phyloP scores from a whole-genome alignment of 2,888 invertebrate species.

The Nysson spinosus region DNA sequence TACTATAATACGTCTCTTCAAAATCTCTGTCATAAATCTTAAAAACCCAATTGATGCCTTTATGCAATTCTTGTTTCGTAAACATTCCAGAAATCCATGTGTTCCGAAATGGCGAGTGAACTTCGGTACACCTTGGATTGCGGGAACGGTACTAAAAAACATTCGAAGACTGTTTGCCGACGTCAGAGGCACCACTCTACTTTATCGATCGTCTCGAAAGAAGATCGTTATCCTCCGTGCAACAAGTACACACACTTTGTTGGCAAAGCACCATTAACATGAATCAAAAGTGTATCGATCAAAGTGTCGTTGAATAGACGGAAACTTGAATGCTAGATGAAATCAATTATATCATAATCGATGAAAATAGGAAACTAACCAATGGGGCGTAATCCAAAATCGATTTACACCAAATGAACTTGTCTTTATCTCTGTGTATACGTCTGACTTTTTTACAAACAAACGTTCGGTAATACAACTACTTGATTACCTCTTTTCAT shows the following conservation, averaged over 20 bases:
- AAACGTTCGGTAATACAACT: slow-evolving; percentile 17
- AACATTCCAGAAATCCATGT: slow-evolving; percentile 82
- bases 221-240: slow-evolving; percentile 57
- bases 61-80: slow-evolving; percentile 23
- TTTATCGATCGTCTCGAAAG: slow-evolving; percentile 65
- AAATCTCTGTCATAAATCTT: no score
- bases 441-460: slow-evolving; percentile 25
- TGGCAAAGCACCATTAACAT: slow-evolving; percentile 68
- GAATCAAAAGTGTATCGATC: slow-evolving; percentile 25
- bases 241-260: slow-evolving; percentile 68
- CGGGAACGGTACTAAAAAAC: slow-evolving; percentile 72
- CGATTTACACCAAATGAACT: slow-evolving; percentile 4
- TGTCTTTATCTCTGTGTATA: slow-evolving; percentile 11
- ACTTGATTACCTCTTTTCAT: slow-evolving; percentile 22
- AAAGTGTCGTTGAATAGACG: neutral
- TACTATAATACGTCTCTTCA: no score
- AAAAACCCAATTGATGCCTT: no score
- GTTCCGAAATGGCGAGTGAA: slow-evolving; percentile 86
- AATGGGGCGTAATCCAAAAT: slow-evolving; percentile 1
- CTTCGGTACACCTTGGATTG: slow-evolving; percentile 84
- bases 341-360: slow-evolving; percentile 13
- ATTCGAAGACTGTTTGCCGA: slow-evolving; percentile 55
- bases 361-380: neutral
- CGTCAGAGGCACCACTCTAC: slow-evolving; percentile 58
- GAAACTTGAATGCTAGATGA: neutral